Evolutionary conservation across 2,797 vertebrate genomes (phyloP).

Genomic region (Gymnoscopelus microlampas): DNA sequence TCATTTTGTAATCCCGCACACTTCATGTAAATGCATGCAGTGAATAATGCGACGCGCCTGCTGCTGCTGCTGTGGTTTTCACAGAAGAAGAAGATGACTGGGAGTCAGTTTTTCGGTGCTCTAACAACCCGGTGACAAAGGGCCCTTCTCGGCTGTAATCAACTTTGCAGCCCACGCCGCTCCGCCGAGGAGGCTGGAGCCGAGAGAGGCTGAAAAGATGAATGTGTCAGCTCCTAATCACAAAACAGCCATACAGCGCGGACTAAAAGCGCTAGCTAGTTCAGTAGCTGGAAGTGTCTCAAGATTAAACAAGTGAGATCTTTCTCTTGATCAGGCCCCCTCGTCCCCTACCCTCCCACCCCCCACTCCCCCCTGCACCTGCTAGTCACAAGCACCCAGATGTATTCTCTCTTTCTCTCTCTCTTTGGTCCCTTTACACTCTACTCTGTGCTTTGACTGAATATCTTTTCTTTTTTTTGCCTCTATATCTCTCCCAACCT

Average conservation of each 20-base stretch:
- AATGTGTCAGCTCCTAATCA: conserved; percentile 76
- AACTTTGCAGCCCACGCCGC: conserved; percentile 67
- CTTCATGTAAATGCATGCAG: neutral
- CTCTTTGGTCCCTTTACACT: neutral
- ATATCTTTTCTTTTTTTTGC: conserved; percentile 70
- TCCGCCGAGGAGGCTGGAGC: conserved; percentile 23
- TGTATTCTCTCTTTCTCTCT: conserved; percentile 56
- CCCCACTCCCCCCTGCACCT: conserved; percentile 72
- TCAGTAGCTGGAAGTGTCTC: conserved; percentile 69
- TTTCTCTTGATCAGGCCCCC: conserved; percentile 77
- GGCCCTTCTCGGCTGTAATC: conserved; percentile 64
- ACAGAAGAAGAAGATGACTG: conserved; percentile 24
- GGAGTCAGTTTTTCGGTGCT: conserved; percentile 42
- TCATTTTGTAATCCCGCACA: no score
- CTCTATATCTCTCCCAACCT: neutral
- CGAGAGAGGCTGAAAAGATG: conserved; percentile 66
- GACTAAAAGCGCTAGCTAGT: conserved; percentile 63
- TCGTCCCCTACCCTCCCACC: conserved; percentile 49
- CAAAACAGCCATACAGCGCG: conserved; percentile 70
- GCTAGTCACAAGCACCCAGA: conserved; percentile 73
- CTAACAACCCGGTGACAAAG: conserved; percentile 52
- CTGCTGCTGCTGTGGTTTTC: conserved; percentile 25
- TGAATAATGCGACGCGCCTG: conserved; percentile 37
- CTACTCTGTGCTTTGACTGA: conserved; percentile 59
- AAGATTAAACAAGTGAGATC: conserved; percentile 81